Evolutionary conservation across 2,888 invertebrate species (phyloP), one percentile per base, ranked within the genome.

Genomic region (Patella depressa): DNA sequence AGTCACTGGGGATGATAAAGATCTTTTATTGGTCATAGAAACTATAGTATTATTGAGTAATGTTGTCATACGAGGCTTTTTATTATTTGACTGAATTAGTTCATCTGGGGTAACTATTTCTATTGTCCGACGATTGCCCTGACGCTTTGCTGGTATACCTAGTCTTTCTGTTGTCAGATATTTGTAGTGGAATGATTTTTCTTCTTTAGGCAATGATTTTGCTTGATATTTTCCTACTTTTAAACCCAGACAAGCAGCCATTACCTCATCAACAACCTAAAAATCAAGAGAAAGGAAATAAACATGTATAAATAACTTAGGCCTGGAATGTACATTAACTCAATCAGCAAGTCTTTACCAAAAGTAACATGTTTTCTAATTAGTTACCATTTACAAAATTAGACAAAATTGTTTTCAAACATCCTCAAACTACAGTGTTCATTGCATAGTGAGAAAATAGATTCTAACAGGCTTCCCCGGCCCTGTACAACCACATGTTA

Each of bases 161-260:
- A 57, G 72, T 69, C 77, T 79, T 54, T 83, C 81, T 45, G 85
- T 83, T 12, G 83, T 84, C 59, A 82, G 80, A 29, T 82, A 79
- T 71, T 82, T 83, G 71, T 83, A 83, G 29, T 81, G 83, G 76
- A 82, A 84, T 76, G 80, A 80, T 12, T 78, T 73, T 74, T 87
- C 88, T 55, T 79, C 81, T 15, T 79, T 80, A 9, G 85, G 85
- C 72, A 88, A 85, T 14, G 86, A 87, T 72, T 85, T 85, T n/a
- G 88, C 86, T 71, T 83, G 85, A 77, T 88, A 87, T 14, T 78
- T 79, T 19, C 88, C 88, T 12, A 80, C 77, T 53, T 84, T 78
- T 45, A 89, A 79, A 17, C 86, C 87, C 14, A 89, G 80, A 53
- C 84, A 83, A 57, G 83, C 78, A 3, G 88, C 88, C 45, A 88